These are phyloP conservation scores for Phalacrocorax aristotelis DNA, from an alignment of 2,113 vertebrate genomes.

Conservation along the genomic window DNA sequence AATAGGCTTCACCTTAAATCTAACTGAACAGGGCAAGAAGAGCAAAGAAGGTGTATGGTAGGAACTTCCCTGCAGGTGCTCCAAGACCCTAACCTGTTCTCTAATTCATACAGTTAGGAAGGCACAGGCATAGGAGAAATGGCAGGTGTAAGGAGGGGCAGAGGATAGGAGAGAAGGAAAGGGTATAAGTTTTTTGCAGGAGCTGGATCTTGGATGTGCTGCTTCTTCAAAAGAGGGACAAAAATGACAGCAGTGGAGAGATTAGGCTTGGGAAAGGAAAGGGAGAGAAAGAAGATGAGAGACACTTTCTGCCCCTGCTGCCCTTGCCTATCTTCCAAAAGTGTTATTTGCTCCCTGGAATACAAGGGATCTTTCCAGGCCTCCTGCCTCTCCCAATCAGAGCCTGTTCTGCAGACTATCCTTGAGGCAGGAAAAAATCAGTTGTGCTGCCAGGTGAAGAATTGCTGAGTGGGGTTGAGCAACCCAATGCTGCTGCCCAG, in stretches of 20 bases:
- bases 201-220: not conserved
- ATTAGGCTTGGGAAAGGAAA: not conserved
- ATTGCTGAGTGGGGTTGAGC: not conserved
- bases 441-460: not conserved
- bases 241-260: not conserved
- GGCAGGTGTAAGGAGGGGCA: not conserved
- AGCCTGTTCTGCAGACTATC: not conserved
- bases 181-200: not conserved
- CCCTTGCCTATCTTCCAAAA: not conserved
- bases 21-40: not conserved
- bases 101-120: not conserved
- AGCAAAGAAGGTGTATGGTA: not conserved
- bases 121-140: not conserved
- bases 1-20: not conserved
- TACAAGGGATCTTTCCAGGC: not conserved
- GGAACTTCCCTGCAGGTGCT: not conserved
- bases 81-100: not conserved
- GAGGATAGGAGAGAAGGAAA: not conserved
- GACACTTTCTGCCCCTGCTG: not conserved
- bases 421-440: not conserved
- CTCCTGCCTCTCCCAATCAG: not conserved
- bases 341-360: not conserved
- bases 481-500: not conserved
- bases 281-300: not conserved
- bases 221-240: not conserved